These are phyloP conservation scores for Apostichopus parvimensis DNA, from an alignment of 35 echinoderm and acorn worm genomes.

Conservation along the genomic window DNA sequence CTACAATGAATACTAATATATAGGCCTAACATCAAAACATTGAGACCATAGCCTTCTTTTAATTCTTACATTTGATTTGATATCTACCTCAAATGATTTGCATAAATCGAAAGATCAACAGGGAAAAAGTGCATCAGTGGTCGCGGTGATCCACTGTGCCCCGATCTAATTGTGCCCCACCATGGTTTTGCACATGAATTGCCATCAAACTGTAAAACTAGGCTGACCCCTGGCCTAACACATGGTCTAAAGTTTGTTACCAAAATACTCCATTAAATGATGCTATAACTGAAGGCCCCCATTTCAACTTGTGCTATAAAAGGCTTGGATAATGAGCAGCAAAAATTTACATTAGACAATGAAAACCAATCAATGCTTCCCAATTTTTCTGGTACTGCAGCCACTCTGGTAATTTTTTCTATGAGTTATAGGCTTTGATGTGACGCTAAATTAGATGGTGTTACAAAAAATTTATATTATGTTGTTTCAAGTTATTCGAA, in stretches of 20 bases:
- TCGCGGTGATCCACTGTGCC: background rate
- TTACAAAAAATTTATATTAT: no score
- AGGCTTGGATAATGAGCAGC: background rate
- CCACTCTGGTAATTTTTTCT: no score
- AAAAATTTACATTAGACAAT: background rate
- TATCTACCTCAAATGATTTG: background rate
- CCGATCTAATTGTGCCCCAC: background rate
- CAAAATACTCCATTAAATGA: background rate
- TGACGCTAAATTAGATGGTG: no score
- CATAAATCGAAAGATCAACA: background rate
- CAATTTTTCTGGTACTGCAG: no score
- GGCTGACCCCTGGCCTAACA: background rate
- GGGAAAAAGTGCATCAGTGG: background rate
- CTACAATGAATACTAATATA: background rate
- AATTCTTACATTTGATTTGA: background rate
- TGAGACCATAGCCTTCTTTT: background rate
- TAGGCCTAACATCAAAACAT: no score
- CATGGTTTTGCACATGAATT: background rate
- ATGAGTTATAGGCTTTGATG: no score
- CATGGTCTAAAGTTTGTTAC: background rate
- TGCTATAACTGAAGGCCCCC: background rate
- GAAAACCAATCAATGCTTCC: no score
- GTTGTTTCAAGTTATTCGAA: no score
- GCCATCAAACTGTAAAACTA: background rate
- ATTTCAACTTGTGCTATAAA: background rate